Evolutionary conservation across 2,113 vertebrate species (phyloP), one percentile per base, ranked within the genome.

Genomic region (Narcine bancroftii): DNA sequence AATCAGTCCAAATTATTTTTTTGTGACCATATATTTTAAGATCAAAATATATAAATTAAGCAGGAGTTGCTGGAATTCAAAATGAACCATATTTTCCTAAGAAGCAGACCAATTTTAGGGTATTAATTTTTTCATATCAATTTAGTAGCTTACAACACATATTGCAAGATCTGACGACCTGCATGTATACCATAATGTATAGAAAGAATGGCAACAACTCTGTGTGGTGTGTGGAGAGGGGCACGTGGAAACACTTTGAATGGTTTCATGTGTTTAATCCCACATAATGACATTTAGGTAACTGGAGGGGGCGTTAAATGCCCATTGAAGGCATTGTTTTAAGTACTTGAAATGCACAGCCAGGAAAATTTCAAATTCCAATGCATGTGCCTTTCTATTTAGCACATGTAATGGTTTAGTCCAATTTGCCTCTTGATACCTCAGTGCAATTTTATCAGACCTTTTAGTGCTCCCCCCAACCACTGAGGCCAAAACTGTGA

Each of bases 401-500:
- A 63, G 81, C 53, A 87, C 53, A 60, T 63, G 81, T 87, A 36
- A 87, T 17, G 60, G 81, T 60, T 87, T 60, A 36, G n/a, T 87
- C 81, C 6, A 6, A 60, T 17, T 87, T 60, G 53, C 81, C 29
- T 60, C 33, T 87, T 87, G 81, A 56, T 87, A 87, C 6, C 53
- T 19, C 81, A n/a, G 79, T 83, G 29, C 77, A 83, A 83, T 83
- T 56, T 56, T 53, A 87, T 36, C 53, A 87, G 81, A 85, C 53
- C 81, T 63, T 87, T 60, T 87, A n/a, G 17, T 24, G 81, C 53
- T 87, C 81, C 53, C 81, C 60, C 53, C 53, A 87, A 87, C 53
- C 81, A 63, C 81, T 19, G 50, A 87, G 53, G 81, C 81, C 81
- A 87, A 87, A 87, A 60, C 36, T 87, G 81, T 87, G 81, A 87